Evolutionary conservation across 1,140 invertebrate species (phyloP).

Genomic region (Brachionus calyciflorus): DNA sequence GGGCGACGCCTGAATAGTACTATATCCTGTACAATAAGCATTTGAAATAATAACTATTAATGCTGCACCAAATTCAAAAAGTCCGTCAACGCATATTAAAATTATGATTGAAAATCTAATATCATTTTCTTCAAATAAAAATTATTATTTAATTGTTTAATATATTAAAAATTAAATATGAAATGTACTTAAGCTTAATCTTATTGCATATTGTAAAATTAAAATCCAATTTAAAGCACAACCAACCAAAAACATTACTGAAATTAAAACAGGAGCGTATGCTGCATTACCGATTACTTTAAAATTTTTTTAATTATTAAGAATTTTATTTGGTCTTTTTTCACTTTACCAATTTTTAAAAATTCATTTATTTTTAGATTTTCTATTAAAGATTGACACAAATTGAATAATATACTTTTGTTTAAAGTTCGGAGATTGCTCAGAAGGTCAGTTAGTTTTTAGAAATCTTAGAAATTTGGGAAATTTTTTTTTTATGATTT

Average conservation of each 20-base stretch:
- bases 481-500: too few species aligned
- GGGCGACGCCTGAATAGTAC: neutral
- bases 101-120: neutral
- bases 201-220: conserved; percentile 38
- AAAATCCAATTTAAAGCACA: conserved; percentile 3
- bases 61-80: conserved; percentile 10
- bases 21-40: conserved; percentile 35
- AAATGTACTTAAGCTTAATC: conserved; percentile 9
- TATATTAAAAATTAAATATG: neutral
- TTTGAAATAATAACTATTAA: neutral
- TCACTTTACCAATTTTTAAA: too few species aligned
- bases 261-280: conserved; percentile 10
- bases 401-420: too few species aligned
- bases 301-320: too few species aligned
- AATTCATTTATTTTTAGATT: too few species aligned
- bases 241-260: neutral
- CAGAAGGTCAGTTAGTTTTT: too few species aligned
- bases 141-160: neutral
- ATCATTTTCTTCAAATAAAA: neutral
- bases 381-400: too few species aligned
- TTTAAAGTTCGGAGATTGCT: too few species aligned
- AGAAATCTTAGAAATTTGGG: too few species aligned
- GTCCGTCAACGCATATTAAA: neutral
- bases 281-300: conserved; percentile 5
- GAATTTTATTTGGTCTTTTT: too few species aligned